Conservation (phyloP, 2,797 vertebrate species). For the Coregonus ussuriensis region DNA sequence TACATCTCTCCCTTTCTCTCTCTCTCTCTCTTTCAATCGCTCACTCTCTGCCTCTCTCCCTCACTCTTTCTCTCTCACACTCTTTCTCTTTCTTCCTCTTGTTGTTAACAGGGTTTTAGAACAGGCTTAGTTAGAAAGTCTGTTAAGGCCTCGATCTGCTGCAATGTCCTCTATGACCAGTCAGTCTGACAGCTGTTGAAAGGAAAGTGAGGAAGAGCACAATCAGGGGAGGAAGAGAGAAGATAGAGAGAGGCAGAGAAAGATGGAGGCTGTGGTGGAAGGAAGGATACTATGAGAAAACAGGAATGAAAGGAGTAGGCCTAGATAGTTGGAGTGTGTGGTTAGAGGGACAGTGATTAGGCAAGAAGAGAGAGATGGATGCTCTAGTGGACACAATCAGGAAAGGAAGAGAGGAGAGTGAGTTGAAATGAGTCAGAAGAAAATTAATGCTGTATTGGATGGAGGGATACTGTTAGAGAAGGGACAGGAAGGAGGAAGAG, state of each 20-base stretch:
- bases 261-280: background rate
- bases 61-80: no score
- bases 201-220: background rate
- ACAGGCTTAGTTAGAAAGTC: constrained; percentile 32
- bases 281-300: background rate
- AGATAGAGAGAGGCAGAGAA: background rate
- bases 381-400: background rate
- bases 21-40: background rate
- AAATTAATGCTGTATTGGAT: background rate
- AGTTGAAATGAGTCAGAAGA: background rate
- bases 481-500: constrained; percentile 26
- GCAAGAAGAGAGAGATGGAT: background rate
- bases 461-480: background rate
- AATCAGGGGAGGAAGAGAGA: background rate
- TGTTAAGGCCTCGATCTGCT: constrained; percentile 60
- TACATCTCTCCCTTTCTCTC: no score
- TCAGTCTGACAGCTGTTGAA: constrained; percentile 64
- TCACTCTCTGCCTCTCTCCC: background rate
- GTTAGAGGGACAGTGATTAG: constrained; percentile 1
- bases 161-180: constrained; percentile 54
- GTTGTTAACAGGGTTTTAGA: constrained; percentile 56
- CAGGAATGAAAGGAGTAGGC: no score
- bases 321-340: background rate
- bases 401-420: background rate
- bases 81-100: constrained; percentile 19